Evolutionary conservation across 1,140 invertebrate genomes (phyloP), one percentile per base, ranked within the genome.

Genomic region (Zaprionus davidi): DNA sequence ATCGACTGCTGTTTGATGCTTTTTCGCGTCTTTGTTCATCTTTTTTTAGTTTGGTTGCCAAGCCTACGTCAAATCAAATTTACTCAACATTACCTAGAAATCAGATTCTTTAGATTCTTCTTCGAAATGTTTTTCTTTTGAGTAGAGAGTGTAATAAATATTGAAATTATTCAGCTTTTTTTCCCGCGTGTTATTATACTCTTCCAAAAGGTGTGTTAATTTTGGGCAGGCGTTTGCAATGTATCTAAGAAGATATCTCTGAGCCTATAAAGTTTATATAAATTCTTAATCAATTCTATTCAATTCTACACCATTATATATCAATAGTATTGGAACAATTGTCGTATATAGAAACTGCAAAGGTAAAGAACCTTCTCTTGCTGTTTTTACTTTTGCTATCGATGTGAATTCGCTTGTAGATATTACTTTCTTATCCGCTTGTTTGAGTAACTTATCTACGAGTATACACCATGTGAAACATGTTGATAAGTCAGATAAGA

Each of bases 1-100:
- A 73, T 66, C 73, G 66, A 79, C 13, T 64, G 36, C 34, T 71
- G 49, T 71, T 64, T 71, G 62, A 55, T 65, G 69, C 46, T 34
- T 34, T 57, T 57, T 51, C 55, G 59, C 55, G 59, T 59, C 22
- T 71, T 46, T 62, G 56, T 76, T 44, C 49, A 36, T 22, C 22
- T 13, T 22, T 51, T 7, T n/a, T 17, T 46, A 17, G 6, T 46
- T 46, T 46, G 6, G 67, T 64, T 76, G 67, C 66, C 59, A 69
- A 22, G 66, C 66, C 66, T 11, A 56, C 56, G 57, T 71, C 53
- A 59, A 71, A 71, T 46, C 36, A 60, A 71, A 71, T 53, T 15
- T 13, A 71, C 24, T 57, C 22, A 31, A 13, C 2, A 56, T 56
- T 28, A 28, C 5, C 22, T 17, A 56, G 53, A 31, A 56, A 15